Evolutionary conservation across 2,888 invertebrate genomes (phyloP), one percentile per base, ranked within the genome.

Genomic region (Cosmopolites sordidus): DNA sequence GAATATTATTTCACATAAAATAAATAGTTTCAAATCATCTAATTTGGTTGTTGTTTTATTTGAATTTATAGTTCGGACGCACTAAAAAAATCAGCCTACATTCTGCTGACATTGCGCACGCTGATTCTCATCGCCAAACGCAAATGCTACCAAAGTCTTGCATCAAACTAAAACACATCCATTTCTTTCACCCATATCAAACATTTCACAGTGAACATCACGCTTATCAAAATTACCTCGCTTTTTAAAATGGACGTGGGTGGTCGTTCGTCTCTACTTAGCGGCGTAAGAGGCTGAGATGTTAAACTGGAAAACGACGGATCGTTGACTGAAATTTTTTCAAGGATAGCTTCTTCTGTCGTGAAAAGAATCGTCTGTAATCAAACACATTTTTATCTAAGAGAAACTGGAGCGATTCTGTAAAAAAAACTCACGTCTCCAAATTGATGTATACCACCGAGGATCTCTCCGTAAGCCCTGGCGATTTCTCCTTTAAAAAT

Each of bases 401-500:
- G n/a, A n/a, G n/a, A n/a, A n/a, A 30, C 11, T 30, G 11, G 11
- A 30, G 11, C 30, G n/a, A n/a, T n/a, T n/a, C n/a, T n/a, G n/a
- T n/a, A 22, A 22, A 22, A 22, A 22, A 22, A 3, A 22, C 80
- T 76, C 69, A 86, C 86, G 71, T 86, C 86, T 41, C 86, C 86
- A 69, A 86, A 84, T 6, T 85, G 80, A 56, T 84, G 79, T 18
- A 86, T 78, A 5, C 80, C 79, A 27, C 88, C 88, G 49, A 80
- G 78, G 16, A 87, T 79, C 50, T 83, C 85, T 1, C 90, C 90
- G 66, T 83, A 85, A 4, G 91, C 86, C 62, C 86, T 78, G 0
- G 87, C 86, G 49, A 92, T 87, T 74, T 92, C 91, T 1, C 92
- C 92, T 63, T 81, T 80, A 73, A 92, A 92, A 67, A 92, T 84